A percentile compares a stretch with the other conserved stretches of the same genome.
These are phyloP conservation scores for Dioctria linearis DNA, from an alignment of 2,888 invertebrate genomes.

Conservation along the genomic window DNA sequence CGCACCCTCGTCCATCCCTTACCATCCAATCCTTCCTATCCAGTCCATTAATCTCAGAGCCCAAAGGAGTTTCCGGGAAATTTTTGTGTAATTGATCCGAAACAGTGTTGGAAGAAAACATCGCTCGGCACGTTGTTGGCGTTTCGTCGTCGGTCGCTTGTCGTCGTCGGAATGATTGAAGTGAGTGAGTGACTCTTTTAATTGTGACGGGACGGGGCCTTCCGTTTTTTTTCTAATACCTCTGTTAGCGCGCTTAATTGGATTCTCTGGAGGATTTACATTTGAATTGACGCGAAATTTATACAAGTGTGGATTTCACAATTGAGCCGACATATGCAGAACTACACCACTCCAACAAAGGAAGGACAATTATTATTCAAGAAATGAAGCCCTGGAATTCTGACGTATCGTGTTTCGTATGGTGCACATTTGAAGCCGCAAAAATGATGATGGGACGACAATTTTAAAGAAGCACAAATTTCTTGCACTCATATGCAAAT, in stretches of 20 bases:
- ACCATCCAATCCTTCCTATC: no score
- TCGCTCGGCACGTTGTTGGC: no score
- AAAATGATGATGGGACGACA: background rate
- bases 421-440: background rate
- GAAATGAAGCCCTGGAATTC: slow-evolving; percentile 25
- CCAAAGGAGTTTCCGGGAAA: slow-evolving; percentile 1
- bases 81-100: slow-evolving; percentile 38
- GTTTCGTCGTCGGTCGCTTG: no score
- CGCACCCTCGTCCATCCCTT: background rate
- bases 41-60: background rate
- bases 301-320: slow-evolving; percentile 20
- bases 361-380: slow-evolving; percentile 54
- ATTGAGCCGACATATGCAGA: slow-evolving; percentile 55
- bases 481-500: slow-evolving; percentile 5
- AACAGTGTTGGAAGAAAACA: slow-evolving; percentile 26
- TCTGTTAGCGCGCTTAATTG: slow-evolving; percentile 43
- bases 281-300: slow-evolving; percentile 33
- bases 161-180: slow-evolving; percentile 1
- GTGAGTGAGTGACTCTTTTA: slow-evolving; percentile 13
- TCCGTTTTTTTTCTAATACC: slow-evolving; percentile 25
- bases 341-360: slow-evolving; percentile 44
- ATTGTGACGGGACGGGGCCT: slow-evolving; percentile 22
- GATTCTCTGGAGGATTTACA: slow-evolving; percentile 45
- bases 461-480: background rate
- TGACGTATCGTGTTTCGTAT: background rate